Evolutionary conservation across 2,113 vertebrate species (phyloP).

Genomic region (Atherinomorus stipes): DNA sequence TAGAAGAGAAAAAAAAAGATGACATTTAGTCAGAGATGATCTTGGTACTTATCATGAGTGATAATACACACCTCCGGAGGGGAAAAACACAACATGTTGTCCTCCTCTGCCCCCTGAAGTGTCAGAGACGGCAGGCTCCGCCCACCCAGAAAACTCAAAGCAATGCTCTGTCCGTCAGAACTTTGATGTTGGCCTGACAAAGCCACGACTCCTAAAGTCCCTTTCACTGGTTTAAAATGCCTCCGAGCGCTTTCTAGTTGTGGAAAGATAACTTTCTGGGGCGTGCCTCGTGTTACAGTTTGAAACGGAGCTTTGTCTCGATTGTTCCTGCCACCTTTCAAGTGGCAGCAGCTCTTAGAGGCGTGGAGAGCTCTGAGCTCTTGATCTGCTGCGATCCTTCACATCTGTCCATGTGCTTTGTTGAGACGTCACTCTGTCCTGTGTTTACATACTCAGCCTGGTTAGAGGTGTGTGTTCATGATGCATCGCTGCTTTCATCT

Average conservation of each 20-base stretch:
- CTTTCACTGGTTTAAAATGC: conserved; percentile 68
- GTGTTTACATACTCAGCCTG: conserved; percentile 12
- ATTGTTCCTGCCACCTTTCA: conserved; percentile 67
- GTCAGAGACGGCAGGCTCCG: conserved; percentile 59
- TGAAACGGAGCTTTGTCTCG: conserved; percentile 69
- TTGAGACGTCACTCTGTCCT: conserved; percentile 13
- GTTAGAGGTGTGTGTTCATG: conserved; percentile 13
- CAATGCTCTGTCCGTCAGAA: conserved; percentile 64
- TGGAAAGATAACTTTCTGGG: conserved; percentile 76
- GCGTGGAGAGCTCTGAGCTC: conserved; percentile 41
- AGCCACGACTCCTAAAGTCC: conserved; percentile 68
- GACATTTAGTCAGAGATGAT: too few species aligned
- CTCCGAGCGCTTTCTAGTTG: conserved; percentile 68
- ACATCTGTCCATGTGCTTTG: conserved; percentile 31
- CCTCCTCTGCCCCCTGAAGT: conserved; percentile 41
- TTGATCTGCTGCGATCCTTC: conserved; percentile 33
- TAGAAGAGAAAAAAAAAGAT: too few species aligned
- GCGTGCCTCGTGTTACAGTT: conserved; percentile 64
- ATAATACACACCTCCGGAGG: background rate
- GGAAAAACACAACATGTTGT: background rate
- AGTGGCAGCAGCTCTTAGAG: conserved; percentile 35
- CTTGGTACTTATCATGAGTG: background rate
- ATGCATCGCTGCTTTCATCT: background rate
- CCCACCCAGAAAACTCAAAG: conserved; percentile 72
- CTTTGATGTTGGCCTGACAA: conserved; percentile 79